Evolutionary conservation across 2,797 vertebrate genomes (phyloP).

Genomic region (Octomys mimax): DNA sequence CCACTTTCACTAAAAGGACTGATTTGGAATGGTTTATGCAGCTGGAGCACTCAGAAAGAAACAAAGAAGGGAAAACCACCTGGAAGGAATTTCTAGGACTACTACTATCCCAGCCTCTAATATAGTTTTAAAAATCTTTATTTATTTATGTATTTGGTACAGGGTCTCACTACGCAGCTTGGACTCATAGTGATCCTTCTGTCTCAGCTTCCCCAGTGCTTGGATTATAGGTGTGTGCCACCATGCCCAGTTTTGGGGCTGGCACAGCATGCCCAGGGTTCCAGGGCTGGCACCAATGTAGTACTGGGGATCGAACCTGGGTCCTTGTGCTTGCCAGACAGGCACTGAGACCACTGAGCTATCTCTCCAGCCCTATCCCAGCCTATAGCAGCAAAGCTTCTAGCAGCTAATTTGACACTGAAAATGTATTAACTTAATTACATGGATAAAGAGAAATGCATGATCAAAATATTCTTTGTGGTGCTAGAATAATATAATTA

Average conservation of each 20-base stretch:
- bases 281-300: no score
- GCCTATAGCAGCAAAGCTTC: constrained; percentile 26
- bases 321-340: no score
- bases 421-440: constrained; percentile 37
- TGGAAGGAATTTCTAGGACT: not conserved
- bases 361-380: not conserved
- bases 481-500: constrained; percentile 8
- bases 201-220: no score
- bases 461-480: constrained; percentile 1
- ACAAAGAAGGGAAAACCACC: not conserved
- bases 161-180: no score
- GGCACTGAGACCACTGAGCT: no score
- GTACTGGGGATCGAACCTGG: no score
- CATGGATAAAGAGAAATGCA: not conserved
- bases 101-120: not conserved
- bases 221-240: no score
- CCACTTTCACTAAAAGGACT: not conserved
- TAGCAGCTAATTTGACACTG: not conserved
- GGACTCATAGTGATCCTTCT: no score
- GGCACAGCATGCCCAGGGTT: no score
- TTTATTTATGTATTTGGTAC: no score
- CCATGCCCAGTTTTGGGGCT: no score
- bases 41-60: not conserved
- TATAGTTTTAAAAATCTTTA: no score
- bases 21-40: not conserved